Percentiles rank a stretch among this genome's conserved stretches.
Evolutionary conservation across 2,113 vertebrate genomes (phyloP).

Genomic region (Seriola quinqueradiata): DNA sequence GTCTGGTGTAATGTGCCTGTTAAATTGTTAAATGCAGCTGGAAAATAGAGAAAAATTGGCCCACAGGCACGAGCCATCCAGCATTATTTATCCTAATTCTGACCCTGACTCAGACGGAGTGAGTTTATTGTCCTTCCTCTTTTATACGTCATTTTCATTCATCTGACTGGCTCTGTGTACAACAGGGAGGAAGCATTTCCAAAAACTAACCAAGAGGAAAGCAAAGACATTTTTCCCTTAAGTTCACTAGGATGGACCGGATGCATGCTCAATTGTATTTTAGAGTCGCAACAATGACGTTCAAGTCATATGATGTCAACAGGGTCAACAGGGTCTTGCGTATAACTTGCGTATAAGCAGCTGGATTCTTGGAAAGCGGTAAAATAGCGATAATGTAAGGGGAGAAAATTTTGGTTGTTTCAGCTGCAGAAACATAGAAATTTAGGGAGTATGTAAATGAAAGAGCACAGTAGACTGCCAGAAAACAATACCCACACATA

Average conservation of each 20-base stretch:
- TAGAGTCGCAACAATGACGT: background rate
- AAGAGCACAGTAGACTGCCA: constrained; percentile 32
- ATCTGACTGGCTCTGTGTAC: constrained; percentile 34
- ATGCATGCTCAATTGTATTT: constrained; percentile 38
- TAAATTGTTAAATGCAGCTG: constrained; percentile 19
- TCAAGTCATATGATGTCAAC: constrained; percentile 6
- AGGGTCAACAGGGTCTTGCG: background rate
- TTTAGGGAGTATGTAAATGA: constrained; percentile 58
- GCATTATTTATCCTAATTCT: background rate
- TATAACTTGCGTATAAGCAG: background rate
- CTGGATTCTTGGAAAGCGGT: constrained; percentile 31
- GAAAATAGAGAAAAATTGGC: constrained; percentile 19
- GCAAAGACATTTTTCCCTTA: constrained; percentile 42
- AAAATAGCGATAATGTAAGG: background rate
- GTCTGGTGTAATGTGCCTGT: constrained; percentile 8
- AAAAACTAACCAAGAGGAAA: constrained; percentile 46
- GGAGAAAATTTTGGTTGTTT: background rate
- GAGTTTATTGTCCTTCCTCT: constrained; percentile 12
- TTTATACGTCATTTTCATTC: constrained; percentile 17
- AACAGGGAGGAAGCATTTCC: constrained; percentile 13
- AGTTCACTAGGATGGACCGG: constrained; percentile 45
- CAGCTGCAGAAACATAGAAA: constrained; percentile 2
- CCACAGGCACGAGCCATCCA: constrained; percentile 4
- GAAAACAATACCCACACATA: constrained; percentile 29
- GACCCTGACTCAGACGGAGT: constrained; percentile 16